Base-by-base conservation (phyloP, 1,140 invertebrate genomes). In the Neodiprion fabricii region DNA sequence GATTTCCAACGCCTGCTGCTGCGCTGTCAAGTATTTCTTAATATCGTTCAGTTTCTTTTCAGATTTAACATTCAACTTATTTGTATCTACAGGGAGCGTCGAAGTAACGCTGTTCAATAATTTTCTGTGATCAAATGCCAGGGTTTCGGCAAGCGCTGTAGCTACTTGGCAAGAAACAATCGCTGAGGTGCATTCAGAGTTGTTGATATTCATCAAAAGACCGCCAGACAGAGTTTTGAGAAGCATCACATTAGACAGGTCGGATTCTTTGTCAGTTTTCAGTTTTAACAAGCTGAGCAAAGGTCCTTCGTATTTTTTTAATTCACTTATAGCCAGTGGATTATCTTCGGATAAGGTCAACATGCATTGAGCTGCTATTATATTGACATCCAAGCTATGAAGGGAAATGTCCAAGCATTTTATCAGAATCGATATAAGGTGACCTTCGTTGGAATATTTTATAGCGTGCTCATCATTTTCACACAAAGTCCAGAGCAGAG, bases 271-370 rank as follows among this genome's bases (percentile, higher is more conserved):
- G 1, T 61, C 77, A 0, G 71, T 1, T 72, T 80, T 79, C 12
- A 83, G 47, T 23, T 81, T 82, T 9, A 93, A 80, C 2, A 93
- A 76, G 40, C 82, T 84, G 70, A 89, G 76, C 21, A 93, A 78
- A 9, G 85, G 80, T 65, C 78, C 81, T 72, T 91, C 89, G 69
- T 84, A 87, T 21, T 81, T 71, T 74, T 88, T 87, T 9, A 93
- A 80, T 79, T 90, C 86, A 48, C 86, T 81, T 77, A 91, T 85
- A 2, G 90, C 90, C 69, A 81, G 79, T 9, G 85, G 78, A 85
- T 94, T 94, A 69, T 94, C 92, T 86, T 94, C 94, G 2, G 92
- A 89, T 68, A 94, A 89, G 48, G 93, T 92, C 73, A 93, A 86
- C 14, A 94, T 83, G 78, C 92, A 93, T 75, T 94, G 92, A 40